A percentile compares a stretch with the other conserved stretches of the same genome.
Conservation (phyloP, 2,113 vertebrate species). For the Saguinus midas region DNA sequence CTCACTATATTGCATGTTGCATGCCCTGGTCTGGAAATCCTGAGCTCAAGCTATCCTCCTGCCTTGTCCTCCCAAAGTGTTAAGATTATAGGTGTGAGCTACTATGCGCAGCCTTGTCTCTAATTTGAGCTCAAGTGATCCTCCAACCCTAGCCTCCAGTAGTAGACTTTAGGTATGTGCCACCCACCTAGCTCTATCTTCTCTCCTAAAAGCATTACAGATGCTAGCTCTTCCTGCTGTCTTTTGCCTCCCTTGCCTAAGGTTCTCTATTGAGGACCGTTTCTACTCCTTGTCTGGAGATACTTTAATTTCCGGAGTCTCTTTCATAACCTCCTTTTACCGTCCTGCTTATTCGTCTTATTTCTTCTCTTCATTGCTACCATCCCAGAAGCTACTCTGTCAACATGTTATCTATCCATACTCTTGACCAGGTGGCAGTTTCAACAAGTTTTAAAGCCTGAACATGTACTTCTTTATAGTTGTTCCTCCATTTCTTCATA, state of each 20-base stretch:
- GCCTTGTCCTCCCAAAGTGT: no score
- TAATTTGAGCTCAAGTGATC: no score
- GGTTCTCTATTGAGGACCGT: neutral
- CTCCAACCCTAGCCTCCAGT: no score
- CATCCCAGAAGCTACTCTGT: neutral
- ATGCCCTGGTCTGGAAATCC: no score
- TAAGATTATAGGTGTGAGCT: no score
- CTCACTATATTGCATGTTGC: no score
- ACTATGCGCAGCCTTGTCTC: no score
- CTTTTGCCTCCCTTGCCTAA: neutral
- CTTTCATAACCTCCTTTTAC: neutral
- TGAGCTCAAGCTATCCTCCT: no score
- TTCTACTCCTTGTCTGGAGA: neutral
- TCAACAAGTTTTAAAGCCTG: neutral
- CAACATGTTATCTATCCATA: neutral
- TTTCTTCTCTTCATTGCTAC: neutral
- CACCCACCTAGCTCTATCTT: no score
- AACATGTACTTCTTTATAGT: neutral
- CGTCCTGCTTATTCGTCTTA: neutral
- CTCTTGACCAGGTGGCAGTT: neutral
- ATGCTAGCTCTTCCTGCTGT: neutral
- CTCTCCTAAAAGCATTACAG: neutral
- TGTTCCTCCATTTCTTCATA: neutral
- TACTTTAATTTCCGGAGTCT: neutral
- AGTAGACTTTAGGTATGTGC: no score